A percentile compares a stretch with the other conserved stretches of the same genome.
phyloP scores from a whole-genome alignment of 2,113 vertebrate species.

The Podarcis raffonei region DNA sequence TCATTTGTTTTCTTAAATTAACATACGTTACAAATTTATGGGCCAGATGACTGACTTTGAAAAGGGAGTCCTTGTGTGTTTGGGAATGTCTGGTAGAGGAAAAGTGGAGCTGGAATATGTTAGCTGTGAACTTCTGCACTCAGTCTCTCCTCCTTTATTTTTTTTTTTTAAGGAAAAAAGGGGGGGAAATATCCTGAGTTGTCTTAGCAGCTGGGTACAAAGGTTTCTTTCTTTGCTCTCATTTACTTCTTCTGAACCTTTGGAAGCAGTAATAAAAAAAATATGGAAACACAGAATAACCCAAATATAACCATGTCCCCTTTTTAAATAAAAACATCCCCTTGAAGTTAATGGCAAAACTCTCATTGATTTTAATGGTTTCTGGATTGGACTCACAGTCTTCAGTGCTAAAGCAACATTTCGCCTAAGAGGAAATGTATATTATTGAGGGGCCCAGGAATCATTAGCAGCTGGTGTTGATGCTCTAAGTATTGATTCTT shows the following conservation, averaged over 20 bases:
- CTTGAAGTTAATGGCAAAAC: not conserved
- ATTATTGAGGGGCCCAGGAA: not conserved
- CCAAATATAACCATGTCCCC: slow-evolving; percentile 21
- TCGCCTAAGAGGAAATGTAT: not conserved
- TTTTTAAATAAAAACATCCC: not conserved
- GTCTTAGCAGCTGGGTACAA: slow-evolving; percentile 72
- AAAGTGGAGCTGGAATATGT: slow-evolving; percentile 57
- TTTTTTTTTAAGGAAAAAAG: slow-evolving; percentile 32
- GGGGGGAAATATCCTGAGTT: slow-evolving; percentile 37
- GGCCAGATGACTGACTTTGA: slow-evolving; percentile 74
- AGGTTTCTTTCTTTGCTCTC: slow-evolving; percentile 68
- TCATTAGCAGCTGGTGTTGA: not conserved
- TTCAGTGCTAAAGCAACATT: not conserved
- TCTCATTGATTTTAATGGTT: slow-evolving; percentile 7
- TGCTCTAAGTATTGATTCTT: not conserved
- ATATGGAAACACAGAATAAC: slow-evolving; percentile 56
- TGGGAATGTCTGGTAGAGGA: slow-evolving; percentile 56
- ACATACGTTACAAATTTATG: slow-evolving; percentile 74
- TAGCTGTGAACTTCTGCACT: slow-evolving; percentile 75
- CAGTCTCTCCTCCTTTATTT: slow-evolving; percentile 61
- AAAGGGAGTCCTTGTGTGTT: slow-evolving; percentile 73
- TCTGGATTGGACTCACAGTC: not conserved
- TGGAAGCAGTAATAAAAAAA: slow-evolving; percentile 57
- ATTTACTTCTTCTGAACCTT: slow-evolving; percentile 62
- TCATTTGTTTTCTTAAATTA: slow-evolving; percentile 81